Evolutionary conservation across 2,797 vertebrate species (phyloP).

Genomic region (Diceros bicornis): DNA sequence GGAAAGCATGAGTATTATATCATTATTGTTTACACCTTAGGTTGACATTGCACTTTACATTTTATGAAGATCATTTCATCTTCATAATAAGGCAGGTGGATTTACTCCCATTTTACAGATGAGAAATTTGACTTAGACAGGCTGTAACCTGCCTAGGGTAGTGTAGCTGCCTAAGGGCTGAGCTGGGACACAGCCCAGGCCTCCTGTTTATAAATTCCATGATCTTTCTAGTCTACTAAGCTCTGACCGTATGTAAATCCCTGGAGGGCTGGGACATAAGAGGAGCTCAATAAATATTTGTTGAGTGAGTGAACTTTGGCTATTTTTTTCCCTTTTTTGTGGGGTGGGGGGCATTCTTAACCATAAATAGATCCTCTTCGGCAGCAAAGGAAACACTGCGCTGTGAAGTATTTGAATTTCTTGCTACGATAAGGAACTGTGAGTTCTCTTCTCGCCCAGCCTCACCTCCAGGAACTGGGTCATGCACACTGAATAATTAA

Average conservation of each 20-base stretch:
- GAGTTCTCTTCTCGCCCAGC: slow-evolving; percentile 54
- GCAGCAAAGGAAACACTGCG: slow-evolving; percentile 32
- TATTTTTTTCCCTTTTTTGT: not conserved
- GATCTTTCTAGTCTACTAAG: not conserved
- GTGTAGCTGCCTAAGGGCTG: not conserved
- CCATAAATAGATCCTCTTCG: slow-evolving; percentile 49
- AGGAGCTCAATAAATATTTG: slow-evolving; percentile 60
- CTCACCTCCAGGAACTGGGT: slow-evolving; percentile 77
- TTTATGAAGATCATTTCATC: slow-evolving; percentile 44
- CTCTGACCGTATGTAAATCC: slow-evolving; percentile 10
- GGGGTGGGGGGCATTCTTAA: not conserved
- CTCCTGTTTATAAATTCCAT: not conserved
- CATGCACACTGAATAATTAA: slow-evolving; percentile 79
- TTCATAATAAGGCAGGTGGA: slow-evolving; percentile 2
- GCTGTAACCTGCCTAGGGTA: not conserved
- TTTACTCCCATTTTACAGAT: slow-evolving; percentile 50
- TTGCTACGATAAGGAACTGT: slow-evolving; percentile 56
- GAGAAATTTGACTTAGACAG: slow-evolving; percentile 2
- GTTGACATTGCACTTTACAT: slow-evolving; percentile 1
- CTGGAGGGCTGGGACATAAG: not conserved
- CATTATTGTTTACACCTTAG: not conserved
- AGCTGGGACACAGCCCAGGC: not conserved
- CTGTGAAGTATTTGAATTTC: slow-evolving; percentile 75
- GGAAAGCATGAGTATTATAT: slow-evolving; percentile 45
- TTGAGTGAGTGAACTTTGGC: slow-evolving; percentile 59